Base-by-base conservation (phyloP, 92 coral and sea anemone species). In the Paramuricea clavata region DNA sequence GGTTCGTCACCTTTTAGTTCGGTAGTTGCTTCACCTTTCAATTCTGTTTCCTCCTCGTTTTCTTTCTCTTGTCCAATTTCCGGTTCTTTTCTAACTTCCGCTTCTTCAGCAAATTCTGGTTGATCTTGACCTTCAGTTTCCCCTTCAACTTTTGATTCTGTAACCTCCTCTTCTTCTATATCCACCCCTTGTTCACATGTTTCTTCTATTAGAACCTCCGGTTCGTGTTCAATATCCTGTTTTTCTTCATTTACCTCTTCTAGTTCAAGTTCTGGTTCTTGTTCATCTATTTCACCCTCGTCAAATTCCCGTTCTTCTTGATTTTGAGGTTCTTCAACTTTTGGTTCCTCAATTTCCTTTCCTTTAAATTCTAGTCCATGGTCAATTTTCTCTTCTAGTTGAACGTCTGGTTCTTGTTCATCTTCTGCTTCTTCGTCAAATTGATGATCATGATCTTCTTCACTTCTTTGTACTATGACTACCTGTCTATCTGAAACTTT, bases 21-120 rank as follows among this genome's bases (percentile, higher is more conserved):
- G 76, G 62, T 89, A 54, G 0, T 1, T 17, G 1, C 5, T 87
- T 92, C 47, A 90, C 50, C 94, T 15, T 94, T 98, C 67, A 91
- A 94, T 36, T 86, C 92, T 41, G 85, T 93, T 26, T 86, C n/a
- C n/a, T n/a, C n/a, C n/a, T n/a, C n/a, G n/a, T n/a, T n/a, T n/a
- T n/a, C n/a, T n/a, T n/a, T n/a, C n/a, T n/a, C 17, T 30, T 78
- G 87, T 79, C 77, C 92, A 44, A 87, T 5, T 43, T 93, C 93
- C 60, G 91, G 86, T 78, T 5, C 36, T 52, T n/a, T 11, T n/a
- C n/a, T n/a, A n/a, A n/a, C n/a, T n/a, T n/a, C n/a, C n/a, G n/a
- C 25, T 25, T 59, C 27, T 60, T 79, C 84, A 22, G 27, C 98
- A 73, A 93, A 93, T 32, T 82, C 91, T 43, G 83, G 94, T 21